Percentiles rank a stretch among this genome's conserved stretches.
phyloP scores from a whole-genome alignment of 2,113 vertebrate species.

The Condylura cristata region DNA sequence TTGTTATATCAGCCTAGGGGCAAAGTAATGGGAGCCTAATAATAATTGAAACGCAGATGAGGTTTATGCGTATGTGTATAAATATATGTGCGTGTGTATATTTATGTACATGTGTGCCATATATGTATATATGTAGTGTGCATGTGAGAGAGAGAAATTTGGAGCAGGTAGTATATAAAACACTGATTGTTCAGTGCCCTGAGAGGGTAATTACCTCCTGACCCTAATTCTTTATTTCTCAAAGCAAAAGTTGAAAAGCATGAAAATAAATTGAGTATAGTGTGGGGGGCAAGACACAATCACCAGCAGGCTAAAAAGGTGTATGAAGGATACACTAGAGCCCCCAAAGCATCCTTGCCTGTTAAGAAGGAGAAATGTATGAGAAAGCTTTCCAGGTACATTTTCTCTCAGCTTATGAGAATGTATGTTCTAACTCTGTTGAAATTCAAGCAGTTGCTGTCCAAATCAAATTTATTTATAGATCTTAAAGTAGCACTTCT shows the following conservation, averaged over 20 bases:
- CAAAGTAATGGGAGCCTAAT: background rate
- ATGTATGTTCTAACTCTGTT: background rate
- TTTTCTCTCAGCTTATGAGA: constrained; percentile 18
- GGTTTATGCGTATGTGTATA: background rate
- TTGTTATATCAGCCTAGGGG: background rate
- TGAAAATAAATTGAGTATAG: background rate
- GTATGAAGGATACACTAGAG: background rate
- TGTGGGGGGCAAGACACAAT: too few relatives aligned
- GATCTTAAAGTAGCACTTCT: constrained; percentile 28
- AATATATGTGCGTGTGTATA: background rate
- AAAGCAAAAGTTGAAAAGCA: background rate
- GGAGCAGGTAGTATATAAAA: background rate
- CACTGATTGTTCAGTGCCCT: background rate
- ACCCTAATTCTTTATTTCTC: background rate
- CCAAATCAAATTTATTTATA: background rate
- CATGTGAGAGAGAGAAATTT: background rate
- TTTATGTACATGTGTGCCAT: background rate
- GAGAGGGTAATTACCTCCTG: background rate
- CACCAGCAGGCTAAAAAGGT: background rate
- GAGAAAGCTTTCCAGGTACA: background rate
- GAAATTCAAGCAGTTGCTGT: constrained; percentile 4
- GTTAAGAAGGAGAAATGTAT: constrained; percentile 8
- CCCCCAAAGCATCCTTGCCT: background rate
- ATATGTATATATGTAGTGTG: background rate
- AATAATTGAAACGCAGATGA: background rate